phyloP scores from a whole-genome alignment of 2,113 vertebrate genomes.

The Globicephala melas region DNA sequence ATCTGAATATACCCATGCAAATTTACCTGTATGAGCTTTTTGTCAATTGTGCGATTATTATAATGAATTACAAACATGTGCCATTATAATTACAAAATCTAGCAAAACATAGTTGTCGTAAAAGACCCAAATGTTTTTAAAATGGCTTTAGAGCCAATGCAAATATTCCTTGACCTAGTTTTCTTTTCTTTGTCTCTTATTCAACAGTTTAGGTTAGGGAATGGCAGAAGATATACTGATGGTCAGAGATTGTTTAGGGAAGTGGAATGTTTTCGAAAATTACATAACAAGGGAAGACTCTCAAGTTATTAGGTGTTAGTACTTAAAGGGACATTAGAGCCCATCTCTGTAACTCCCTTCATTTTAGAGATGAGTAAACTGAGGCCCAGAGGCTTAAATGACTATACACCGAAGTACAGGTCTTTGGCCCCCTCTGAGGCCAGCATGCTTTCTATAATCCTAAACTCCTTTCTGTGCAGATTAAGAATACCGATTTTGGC shows the following conservation, averaged over 20 bases:
- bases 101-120: neutral
- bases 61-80: neutral
- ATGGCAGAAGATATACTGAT: neutral
- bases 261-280: neutral
- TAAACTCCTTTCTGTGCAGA: neutral
- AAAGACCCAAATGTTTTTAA: slow-evolving; percentile 38
- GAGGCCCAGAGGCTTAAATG: neutral
- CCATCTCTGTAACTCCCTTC: neutral
- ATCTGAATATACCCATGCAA: neutral
- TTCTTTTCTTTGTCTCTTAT: neutral
- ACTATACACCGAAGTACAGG: neutral
- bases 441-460: neutral
- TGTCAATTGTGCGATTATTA: neutral
- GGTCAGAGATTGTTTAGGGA: neutral
- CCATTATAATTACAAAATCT: neutral
- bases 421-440: neutral
- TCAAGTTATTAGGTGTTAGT: neutral
- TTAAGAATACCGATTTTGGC: neutral
- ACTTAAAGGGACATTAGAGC: neutral
- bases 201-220: neutral
- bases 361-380: neutral
- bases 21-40: neutral
- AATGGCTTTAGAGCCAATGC: neutral
- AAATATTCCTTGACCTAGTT: neutral
- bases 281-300: neutral